A percentile compares a stretch with the other conserved stretches of the same genome.
Evolutionary conservation across 2,113 vertebrate species (phyloP).

Genomic region (Hyperopisus bebe): DNA sequence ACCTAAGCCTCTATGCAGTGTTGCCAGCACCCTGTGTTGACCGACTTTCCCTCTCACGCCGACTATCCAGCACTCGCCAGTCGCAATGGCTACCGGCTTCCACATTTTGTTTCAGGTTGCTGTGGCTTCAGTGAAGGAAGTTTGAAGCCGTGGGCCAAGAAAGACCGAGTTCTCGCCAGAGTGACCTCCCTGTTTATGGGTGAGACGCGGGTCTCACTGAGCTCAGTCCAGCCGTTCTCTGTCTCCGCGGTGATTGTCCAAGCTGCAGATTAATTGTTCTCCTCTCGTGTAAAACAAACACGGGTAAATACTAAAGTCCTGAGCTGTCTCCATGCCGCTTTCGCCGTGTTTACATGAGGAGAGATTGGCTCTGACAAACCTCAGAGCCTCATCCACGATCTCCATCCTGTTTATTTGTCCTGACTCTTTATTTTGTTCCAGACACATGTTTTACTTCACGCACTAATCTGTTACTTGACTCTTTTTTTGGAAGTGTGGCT

Average conservation of each 20-base stretch:
- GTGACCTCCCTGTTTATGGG: conserved; percentile 20
- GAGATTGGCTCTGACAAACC: conserved; percentile 1
- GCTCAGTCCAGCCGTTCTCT: not conserved
- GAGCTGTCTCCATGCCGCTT: not conserved
- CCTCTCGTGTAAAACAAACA: conserved; percentile 21
- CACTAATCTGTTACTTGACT: not conserved
- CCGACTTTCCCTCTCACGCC: not conserved
- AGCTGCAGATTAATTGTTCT: conserved; percentile 20
- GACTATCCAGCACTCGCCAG: not conserved
- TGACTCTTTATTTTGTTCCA: not conserved
- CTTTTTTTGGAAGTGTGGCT: not conserved
- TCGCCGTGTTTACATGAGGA: conserved; percentile 2
- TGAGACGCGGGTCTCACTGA: not conserved
- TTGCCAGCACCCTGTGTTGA: not conserved
- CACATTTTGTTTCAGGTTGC: conserved; percentile 33
- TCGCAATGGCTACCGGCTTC: conserved; percentile 23
- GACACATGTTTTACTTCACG: not conserved
- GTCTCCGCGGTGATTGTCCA: conserved; percentile 14
- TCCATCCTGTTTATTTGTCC: conserved; percentile 6
- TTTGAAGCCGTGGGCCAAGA: conserved; percentile 24
- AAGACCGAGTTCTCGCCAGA: conserved; percentile 21
- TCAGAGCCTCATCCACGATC: not conserved
- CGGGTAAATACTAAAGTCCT: conserved; percentile 7
- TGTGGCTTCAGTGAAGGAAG: conserved; percentile 34
- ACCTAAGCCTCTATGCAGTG: not conserved